A percentile compares a stretch with the other conserved stretches of the same genome.
phyloP scores from a whole-genome alignment of 2,888 invertebrate genomes.

The Scaeva pyrastri region DNA sequence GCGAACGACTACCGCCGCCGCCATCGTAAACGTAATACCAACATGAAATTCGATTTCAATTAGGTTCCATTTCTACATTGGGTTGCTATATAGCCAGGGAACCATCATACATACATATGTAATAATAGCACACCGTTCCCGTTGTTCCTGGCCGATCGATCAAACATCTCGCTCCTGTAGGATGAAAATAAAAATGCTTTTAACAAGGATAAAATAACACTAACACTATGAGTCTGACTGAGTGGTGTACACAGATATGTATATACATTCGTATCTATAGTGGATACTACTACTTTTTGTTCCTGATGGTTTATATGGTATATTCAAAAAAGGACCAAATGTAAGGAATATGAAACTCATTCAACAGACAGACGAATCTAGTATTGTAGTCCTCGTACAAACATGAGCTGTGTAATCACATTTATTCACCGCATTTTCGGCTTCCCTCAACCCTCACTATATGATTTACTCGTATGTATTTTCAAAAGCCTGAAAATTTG shows the following conservation, averaged over 20 bases:
- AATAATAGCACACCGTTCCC: background rate
- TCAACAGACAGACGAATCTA: constrained; percentile 14
- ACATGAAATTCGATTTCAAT: constrained; percentile 51
- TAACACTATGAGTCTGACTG: constrained; percentile 6
- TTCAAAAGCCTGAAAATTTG: constrained; percentile 29
- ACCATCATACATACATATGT: no score
- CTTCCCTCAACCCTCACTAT: constrained; percentile 15
- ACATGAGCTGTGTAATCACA: constrained; percentile 19
- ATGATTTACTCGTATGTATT: background rate
- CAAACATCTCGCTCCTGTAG: constrained; percentile 18
- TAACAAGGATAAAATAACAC: constrained; percentile 34
- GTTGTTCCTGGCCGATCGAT: constrained; percentile 4
- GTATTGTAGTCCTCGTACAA: background rate
- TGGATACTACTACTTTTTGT: background rate
- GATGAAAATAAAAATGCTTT: constrained; percentile 19
- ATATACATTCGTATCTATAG: no score
- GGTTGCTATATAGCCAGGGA: no score
- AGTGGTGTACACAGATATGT: background rate
- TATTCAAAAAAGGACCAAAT: background rate
- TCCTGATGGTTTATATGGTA: background rate
- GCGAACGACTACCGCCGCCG: no score
- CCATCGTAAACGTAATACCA: background rate
- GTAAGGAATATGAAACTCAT: constrained; percentile 18
- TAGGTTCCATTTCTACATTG: constrained; percentile 46
- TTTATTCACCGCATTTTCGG: constrained; percentile 39